Percentiles rank a stretch among this genome's conserved stretches.
phyloP scores from a whole-genome alignment of 2,888 invertebrate species.

The Phortica okadai region DNA sequence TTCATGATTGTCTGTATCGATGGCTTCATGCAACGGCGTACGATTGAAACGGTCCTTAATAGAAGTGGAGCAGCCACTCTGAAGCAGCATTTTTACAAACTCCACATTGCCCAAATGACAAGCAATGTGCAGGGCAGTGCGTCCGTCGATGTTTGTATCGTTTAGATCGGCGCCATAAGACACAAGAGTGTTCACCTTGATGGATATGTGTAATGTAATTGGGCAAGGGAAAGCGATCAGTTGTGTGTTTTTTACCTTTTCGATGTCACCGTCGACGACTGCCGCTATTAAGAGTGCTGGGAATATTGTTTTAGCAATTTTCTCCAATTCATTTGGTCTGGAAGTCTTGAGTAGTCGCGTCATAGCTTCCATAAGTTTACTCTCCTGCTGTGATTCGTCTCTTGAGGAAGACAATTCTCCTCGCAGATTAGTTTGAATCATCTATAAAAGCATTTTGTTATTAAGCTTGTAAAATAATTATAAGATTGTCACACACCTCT shows the following conservation, averaged over 20 bases:
- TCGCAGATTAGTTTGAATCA: slow-evolving; percentile 85
- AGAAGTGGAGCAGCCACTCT: slow-evolving; percentile 89
- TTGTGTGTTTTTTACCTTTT: slow-evolving; percentile 75
- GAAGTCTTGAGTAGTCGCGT: neutral
- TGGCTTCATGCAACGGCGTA: slow-evolving; percentile 84
- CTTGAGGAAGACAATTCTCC: slow-evolving; percentile 83
- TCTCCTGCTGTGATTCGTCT: neutral
- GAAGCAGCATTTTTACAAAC: slow-evolving; percentile 84
- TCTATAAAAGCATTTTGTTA: slow-evolving; percentile 75
- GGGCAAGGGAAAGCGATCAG: slow-evolving; percentile 33
- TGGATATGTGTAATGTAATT: slow-evolving; percentile 37
- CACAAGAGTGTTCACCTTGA: slow-evolving; percentile 66
- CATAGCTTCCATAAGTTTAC: neutral
- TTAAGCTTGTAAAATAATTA: neutral
- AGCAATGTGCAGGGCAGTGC: slow-evolving; percentile 89
- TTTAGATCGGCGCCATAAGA: slow-evolving; percentile 85
- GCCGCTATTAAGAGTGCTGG: slow-evolving; percentile 84
- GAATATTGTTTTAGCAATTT: slow-evolving; percentile 80
- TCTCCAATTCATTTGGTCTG: slow-evolving; percentile 77
- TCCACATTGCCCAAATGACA: slow-evolving; percentile 82
- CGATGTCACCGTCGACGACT: slow-evolving; percentile 78
- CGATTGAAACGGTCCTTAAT: slow-evolving; percentile 83
- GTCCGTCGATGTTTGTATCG: slow-evolving; percentile 84
- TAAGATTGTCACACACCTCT: slow-evolving; percentile 76
- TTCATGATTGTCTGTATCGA: slow-evolving; percentile 80